Conservation (phyloP, 2,797 vertebrate genomes). For the Rhodeus uyekii region DNA sequence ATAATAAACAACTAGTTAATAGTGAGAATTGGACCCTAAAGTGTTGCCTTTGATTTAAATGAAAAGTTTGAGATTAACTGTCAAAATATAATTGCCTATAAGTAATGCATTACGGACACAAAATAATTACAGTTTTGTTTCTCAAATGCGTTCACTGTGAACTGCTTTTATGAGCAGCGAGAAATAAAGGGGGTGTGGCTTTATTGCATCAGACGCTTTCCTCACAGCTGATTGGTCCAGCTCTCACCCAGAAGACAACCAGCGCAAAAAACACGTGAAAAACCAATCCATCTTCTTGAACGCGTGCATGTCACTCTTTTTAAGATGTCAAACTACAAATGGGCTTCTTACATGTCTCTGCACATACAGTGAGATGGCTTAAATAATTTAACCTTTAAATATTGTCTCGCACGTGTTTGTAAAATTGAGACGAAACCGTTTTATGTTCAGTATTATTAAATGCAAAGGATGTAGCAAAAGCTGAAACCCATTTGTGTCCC, state of each 20-base stretch:
- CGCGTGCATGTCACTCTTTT: not conserved
- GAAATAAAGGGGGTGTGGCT: not conserved
- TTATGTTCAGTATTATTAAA: not conserved
- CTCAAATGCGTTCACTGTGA: not conserved
- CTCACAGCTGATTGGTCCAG: not conserved
- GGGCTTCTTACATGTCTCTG: no score
- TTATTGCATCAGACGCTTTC: not conserved
- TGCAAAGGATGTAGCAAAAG: slow-evolving; percentile 5
- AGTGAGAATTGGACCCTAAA: no score
- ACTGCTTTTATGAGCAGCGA: not conserved
- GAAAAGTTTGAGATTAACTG: not conserved
- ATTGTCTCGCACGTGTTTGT: not conserved
- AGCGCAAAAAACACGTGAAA: no score
- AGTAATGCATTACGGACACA: not conserved
- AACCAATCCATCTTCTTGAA: not conserved
- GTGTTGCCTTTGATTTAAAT: no score
- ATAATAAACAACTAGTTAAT: no score
- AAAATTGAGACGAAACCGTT: not conserved
- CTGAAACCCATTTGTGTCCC: not conserved
- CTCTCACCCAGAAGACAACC: no score
- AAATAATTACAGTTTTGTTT: not conserved
- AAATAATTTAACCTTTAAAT: not conserved
- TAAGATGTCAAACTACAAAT: not conserved
- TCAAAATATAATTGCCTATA: not conserved
- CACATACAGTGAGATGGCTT: not conserved